Conservation (phyloP, 2,888 invertebrate genomes). For the Mesoligia furuncula region DNA sequence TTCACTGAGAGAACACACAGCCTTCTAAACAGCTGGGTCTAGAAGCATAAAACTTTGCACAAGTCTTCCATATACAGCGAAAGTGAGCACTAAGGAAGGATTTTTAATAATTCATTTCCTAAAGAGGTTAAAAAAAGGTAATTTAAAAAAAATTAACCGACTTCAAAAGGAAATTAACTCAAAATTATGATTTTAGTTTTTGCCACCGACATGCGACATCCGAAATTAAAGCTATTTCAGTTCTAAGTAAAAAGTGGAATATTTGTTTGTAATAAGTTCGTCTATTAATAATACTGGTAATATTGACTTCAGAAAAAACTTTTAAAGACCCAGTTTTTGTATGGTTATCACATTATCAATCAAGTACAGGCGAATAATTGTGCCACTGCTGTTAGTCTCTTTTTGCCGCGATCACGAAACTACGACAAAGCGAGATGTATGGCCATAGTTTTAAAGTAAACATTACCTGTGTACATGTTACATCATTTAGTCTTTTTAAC, state of each 20-base stretch:
- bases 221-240: too few species aligned
- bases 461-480: slow-evolving; percentile 29
- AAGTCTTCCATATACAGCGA: not conserved
- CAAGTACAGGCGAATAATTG: not conserved
- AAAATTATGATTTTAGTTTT: too few species aligned
- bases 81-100: not conserved
- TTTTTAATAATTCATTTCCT: not conserved
- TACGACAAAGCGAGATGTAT: not conserved
- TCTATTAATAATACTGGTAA: not conserved
- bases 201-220: too few species aligned
- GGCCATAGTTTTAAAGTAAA: slow-evolving; percentile 3
- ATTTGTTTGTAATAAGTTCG: not conserved
- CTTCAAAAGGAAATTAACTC: too few species aligned
- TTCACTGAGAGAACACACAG: not conserved
- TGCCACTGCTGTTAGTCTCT: not conserved
- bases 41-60: not conserved
- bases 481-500: slow-evolving; percentile 27
- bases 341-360: not conserved
- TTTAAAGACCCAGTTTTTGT: not conserved
- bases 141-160: too few species aligned
- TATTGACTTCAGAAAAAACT: not conserved
- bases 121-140: not conserved
- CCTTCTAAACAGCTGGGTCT: not conserved
- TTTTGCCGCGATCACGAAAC: not conserved
- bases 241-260: too few species aligned